phyloP scores from a whole-genome alignment of 2,797 vertebrate species.

The Phyllotis vaccarum region DNA sequence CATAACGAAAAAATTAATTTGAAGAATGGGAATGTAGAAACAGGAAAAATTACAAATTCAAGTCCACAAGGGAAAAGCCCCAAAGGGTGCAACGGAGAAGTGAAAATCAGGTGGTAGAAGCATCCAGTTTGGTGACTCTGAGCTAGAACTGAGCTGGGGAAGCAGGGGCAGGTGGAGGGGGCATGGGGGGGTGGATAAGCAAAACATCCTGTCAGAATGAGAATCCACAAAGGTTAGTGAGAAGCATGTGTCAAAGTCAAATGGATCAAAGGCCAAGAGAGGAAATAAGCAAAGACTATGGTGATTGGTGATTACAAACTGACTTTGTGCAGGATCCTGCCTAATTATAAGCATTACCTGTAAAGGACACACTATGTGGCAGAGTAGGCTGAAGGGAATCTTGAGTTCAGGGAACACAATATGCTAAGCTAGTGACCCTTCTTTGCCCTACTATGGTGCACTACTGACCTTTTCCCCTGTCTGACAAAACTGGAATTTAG shows the following conservation, averaged over 20 bases:
- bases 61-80: not conserved
- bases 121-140: not conserved
- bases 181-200: not conserved
- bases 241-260: slow-evolving; percentile 73
- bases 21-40: not conserved
- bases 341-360: slow-evolving; percentile 71
- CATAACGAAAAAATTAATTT: not conserved
- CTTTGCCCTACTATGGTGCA: not conserved
- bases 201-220: slow-evolving; percentile 79
- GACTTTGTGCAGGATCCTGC: slow-evolving; percentile 62
- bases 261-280: slow-evolving; percentile 78
- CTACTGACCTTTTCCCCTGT: not conserved
- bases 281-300: slow-evolving; percentile 76
- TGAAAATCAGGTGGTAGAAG: not conserved
- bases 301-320: slow-evolving; percentile 78
- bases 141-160: not conserved
- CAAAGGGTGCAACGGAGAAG: not conserved
- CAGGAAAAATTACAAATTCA: slow-evolving; percentile 4
- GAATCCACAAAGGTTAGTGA: slow-evolving; percentile 71
- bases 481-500: slow-evolving; percentile 6
- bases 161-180: no score
- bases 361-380: slow-evolving; percentile 62
- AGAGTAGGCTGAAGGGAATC: slow-evolving; percentile 53
- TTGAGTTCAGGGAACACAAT: not conserved
- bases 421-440: slow-evolving; percentile 44